Percentiles rank a stretch among this genome's conserved stretches.
Conservation (phyloP, 2,888 invertebrate species). For the Asteroscopus sphinx region DNA sequence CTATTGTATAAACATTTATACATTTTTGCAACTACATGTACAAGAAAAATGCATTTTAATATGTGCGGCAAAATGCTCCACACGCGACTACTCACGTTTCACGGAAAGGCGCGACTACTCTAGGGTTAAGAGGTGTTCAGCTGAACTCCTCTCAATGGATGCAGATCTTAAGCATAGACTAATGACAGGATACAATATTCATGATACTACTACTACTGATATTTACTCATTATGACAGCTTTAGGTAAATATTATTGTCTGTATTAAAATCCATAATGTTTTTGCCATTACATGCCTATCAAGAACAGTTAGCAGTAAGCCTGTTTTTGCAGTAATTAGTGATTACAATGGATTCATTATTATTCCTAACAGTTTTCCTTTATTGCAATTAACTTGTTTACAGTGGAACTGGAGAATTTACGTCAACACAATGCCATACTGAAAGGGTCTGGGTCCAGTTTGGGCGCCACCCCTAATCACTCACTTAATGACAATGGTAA, state of each 20-base stretch:
- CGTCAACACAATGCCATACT: slow-evolving; percentile 89
- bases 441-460: slow-evolving; percentile 78
- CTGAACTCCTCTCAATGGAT: too few species aligned
- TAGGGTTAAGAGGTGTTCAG: too few species aligned
- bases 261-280: slow-evolving; percentile 22
- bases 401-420: slow-evolving; percentile 90
- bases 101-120: too few species aligned
- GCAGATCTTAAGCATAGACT: too few species aligned
- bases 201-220: too few species aligned
- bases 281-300: slow-evolving; percentile 26
- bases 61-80: too few species aligned
- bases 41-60: too few species aligned
- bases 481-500: slow-evolving; percentile 76
- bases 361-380: slow-evolving; percentile 43
- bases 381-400: slow-evolving; percentile 57
- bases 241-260: not conserved
- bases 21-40: too few species aligned
- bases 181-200: too few species aligned
- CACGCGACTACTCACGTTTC: too few species aligned
- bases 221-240: not conserved
- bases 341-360: slow-evolving; percentile 31
- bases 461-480: slow-evolving; percentile 75
- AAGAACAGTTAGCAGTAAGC: slow-evolving; percentile 35
- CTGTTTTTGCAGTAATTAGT: slow-evolving; percentile 40
- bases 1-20: too few species aligned